These are phyloP conservation scores for Eremobia ochroleuca DNA, from an alignment of 2,888 invertebrate species.

Conservation along the genomic window DNA sequence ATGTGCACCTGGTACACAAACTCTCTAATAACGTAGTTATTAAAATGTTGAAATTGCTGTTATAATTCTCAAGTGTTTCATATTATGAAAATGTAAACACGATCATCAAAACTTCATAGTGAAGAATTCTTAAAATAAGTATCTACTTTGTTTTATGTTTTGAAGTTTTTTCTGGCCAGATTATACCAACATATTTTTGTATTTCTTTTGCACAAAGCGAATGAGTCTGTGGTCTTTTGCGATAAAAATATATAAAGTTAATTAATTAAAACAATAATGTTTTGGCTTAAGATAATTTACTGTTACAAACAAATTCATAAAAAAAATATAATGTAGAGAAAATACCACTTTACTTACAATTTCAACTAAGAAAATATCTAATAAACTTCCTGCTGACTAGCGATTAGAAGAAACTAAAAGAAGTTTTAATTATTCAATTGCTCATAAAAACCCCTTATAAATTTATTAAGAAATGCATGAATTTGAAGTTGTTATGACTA, in stretches of 20 bases:
- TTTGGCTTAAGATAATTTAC: constrained; percentile 38
- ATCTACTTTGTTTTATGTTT: neutral
- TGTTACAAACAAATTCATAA: neutral
- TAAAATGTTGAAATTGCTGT: constrained; percentile 8
- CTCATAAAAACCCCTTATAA: neutral
- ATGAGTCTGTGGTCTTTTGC: neutral
- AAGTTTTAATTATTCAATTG: neutral
- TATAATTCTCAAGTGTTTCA: constrained; percentile 19
- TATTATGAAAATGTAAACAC: constrained; percentile 27
- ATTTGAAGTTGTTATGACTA: neutral
- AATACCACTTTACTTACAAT: constrained; percentile 14
- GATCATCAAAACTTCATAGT: constrained; percentile 12
- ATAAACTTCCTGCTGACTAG: neutral
- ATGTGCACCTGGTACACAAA: constrained; percentile 21
- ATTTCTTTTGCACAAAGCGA: neutral
- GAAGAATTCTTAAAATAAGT: neutral
- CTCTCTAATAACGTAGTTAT: neutral
- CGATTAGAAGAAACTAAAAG: neutral
- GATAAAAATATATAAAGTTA: neutral
- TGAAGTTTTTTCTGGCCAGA: neutral
- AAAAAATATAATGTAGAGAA: constrained; percentile 11
- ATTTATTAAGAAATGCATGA: neutral
- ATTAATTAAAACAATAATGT: constrained; percentile 11
- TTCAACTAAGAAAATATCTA: neutral
- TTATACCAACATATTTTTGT: neutral